Evolutionary conservation across 2,797 vertebrate genomes (phyloP).

Genomic region (Myotis daubentonii): DNA sequence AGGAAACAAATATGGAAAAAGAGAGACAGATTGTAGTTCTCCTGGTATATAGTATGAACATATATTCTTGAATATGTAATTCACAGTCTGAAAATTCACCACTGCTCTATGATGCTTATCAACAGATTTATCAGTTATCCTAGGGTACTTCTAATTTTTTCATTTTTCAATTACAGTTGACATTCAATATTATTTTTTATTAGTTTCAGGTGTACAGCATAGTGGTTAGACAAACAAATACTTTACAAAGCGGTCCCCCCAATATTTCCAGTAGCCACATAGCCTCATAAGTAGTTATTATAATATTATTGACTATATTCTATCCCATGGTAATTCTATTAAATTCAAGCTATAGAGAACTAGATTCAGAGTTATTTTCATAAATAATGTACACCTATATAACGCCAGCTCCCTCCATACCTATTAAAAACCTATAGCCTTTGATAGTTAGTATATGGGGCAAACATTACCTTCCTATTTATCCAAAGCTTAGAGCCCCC

Average conservation of each 20-base stretch:
- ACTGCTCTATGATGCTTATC: background rate
- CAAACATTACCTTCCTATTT: background rate
- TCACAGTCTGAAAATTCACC: slow-evolving; percentile 1
- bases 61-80: slow-evolving; percentile 37
- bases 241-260: background rate
- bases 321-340: background rate
- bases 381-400: background rate
- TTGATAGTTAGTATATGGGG: background rate
- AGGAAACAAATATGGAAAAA: background rate
- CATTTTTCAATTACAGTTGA: background rate
- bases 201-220: background rate
- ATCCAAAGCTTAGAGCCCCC: background rate
- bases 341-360: background rate
- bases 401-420: background rate
- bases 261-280: background rate
- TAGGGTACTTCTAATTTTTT: background rate
- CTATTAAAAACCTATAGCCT: background rate
- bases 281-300: background rate
- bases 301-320: background rate
- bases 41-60: background rate
- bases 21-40: background rate
- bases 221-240: background rate
- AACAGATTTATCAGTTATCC: background rate
- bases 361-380: background rate
- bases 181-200: background rate